These are phyloP conservation scores for Prosapia bicincta DNA, from an alignment of 2,888 invertebrate genomes.

Conservation along the genomic window DNA sequence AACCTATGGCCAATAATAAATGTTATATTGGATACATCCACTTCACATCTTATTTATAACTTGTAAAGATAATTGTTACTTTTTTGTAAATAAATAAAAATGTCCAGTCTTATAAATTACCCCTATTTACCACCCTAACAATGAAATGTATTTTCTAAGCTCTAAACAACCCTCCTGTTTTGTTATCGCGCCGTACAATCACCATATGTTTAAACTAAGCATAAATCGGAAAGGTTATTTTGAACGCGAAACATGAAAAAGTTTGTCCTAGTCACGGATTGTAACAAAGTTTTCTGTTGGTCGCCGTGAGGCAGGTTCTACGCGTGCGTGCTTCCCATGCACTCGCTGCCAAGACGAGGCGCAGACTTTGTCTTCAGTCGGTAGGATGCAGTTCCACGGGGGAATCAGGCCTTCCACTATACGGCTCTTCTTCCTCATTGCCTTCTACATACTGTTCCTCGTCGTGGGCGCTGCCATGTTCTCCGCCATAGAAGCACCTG, in stretches of 20 bases:
- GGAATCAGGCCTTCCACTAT: constrained; percentile 43
- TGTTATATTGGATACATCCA: too few relatives aligned
- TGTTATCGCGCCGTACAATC: too few relatives aligned
- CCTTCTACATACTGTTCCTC: constrained; percentile 57
- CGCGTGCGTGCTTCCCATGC: constrained; percentile 2
- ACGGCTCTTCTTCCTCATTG: constrained; percentile 47
- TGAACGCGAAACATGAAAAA: not conserved
- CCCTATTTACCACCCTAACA: too few relatives aligned
- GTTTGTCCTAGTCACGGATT: not conserved
- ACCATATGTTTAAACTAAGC: too few relatives aligned
- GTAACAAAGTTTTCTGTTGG: not conserved
- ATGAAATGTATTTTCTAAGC: too few relatives aligned
- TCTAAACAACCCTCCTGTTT: too few relatives aligned
- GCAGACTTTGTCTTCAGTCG: not conserved
- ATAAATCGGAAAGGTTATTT: too few relatives aligned
- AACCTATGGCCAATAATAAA: too few relatives aligned
- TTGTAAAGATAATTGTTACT: too few relatives aligned
- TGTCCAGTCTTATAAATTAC: too few relatives aligned
- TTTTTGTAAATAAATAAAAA: too few relatives aligned
- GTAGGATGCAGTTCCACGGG: constrained; percentile 28
- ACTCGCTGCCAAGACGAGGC: not conserved
- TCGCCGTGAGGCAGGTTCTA: not conserved
- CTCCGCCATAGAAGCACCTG: constrained; percentile 72
- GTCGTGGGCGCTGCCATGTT: constrained; percentile 74
- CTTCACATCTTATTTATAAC: too few relatives aligned